Conservation (phyloP, 2,888 invertebrate genomes). For the Crematogaster levior region DNA sequence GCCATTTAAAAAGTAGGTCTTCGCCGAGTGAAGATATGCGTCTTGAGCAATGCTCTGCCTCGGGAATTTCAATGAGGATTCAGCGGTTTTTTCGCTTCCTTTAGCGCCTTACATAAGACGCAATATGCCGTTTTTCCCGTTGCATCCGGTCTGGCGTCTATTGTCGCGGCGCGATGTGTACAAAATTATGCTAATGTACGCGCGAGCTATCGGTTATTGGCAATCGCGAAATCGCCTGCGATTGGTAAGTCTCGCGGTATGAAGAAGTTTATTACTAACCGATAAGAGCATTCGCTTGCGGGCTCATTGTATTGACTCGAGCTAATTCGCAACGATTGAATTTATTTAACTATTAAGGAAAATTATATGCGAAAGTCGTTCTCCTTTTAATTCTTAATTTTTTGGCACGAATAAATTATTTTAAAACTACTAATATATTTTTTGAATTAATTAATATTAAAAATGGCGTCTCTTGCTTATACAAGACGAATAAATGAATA, state of each 20-base stretch:
- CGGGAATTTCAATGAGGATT: conserved; percentile 42
- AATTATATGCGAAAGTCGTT: not conserved
- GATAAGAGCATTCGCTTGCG: conserved; percentile 25
- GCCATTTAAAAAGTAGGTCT: conserved; percentile 44
- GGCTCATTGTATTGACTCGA: conserved; percentile 9
- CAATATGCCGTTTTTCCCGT: not conserved
- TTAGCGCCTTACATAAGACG: not conserved
- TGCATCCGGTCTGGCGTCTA: conserved; percentile 9
- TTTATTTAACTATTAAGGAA: not conserved
- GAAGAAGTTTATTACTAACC: conserved; percentile 29
- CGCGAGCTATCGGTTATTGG: conserved; percentile 21
- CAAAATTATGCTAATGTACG: conserved; percentile 29
- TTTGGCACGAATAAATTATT: not conserved
- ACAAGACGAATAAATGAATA: not conserved
- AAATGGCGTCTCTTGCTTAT: too few relatives aligned
- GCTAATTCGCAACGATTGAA: not conserved
- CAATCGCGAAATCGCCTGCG: conserved; percentile 21
- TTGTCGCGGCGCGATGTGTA: not conserved
- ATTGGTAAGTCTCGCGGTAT: conserved; percentile 15
- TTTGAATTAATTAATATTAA: too few relatives aligned
- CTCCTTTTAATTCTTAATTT: not conserved
- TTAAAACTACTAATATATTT: not conserved
- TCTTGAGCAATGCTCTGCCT: conserved; percentile 26
- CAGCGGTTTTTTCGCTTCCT: conserved; percentile 19
- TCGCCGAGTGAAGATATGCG: conserved; percentile 5